Conservation (phyloP, 92 coral and sea anemone genomes). For the Zoanthus solanderi region DNA sequence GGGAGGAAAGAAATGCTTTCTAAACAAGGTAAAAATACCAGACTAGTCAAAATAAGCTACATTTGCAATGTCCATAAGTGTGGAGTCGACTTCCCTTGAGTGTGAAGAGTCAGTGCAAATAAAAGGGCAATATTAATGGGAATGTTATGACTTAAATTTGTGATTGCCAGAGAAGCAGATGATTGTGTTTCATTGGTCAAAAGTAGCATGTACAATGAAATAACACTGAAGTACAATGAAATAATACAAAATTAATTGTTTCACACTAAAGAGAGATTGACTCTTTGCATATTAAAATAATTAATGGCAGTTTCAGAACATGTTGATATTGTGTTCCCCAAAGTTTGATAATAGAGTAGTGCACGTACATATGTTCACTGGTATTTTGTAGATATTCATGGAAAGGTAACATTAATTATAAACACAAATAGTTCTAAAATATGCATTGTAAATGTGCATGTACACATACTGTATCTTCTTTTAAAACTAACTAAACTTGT, state of each 20-base stretch:
- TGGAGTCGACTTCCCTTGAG: neutral
- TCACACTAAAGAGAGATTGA: constrained; percentile 17
- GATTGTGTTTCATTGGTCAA: constrained; percentile 22
- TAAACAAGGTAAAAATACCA: constrained; percentile 50
- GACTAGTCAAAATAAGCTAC: constrained; percentile 5
- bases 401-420: constrained; percentile 3
- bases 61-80: constrained; percentile 6
- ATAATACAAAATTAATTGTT: constrained; percentile 8
- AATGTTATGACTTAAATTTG: constrained; percentile 5
- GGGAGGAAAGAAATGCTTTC: constrained; percentile 42
- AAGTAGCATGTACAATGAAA: constrained; percentile 29
- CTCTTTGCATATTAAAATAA: constrained; percentile 9
- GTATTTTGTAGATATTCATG: neutral
- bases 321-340: constrained; percentile 4
- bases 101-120: neutral
- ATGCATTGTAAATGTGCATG: constrained; percentile 14
- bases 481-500: constrained; percentile 1
- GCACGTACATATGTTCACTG: constrained; percentile 7
- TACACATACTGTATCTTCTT: constrained; percentile 12
- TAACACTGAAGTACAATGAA: no score
- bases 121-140: neutral
- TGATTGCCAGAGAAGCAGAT: neutral
- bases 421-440: constrained; percentile 5
- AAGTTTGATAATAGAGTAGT: neutral
- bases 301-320: constrained; percentile 4